phyloP scores from a whole-genome alignment of 2,888 invertebrate genomes.

The Malthinus flaveolus region DNA sequence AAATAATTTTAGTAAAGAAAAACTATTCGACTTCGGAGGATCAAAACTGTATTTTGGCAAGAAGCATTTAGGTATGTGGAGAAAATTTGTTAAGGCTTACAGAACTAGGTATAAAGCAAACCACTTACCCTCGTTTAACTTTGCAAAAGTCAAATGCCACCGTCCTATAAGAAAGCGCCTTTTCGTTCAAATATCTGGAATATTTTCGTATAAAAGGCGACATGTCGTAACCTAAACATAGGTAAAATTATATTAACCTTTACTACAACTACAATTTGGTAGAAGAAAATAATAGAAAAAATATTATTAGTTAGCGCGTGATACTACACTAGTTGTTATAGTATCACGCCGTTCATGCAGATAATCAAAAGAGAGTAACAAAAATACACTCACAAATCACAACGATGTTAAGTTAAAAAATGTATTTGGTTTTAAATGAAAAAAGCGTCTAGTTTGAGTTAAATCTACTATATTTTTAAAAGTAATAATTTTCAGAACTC shows the following conservation, averaged over 20 bases:
- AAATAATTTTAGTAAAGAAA: too few species aligned
- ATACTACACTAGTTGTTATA: too few species aligned
- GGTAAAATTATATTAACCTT: neutral
- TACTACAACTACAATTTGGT: neutral
- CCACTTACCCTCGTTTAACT: conserved; percentile 91
- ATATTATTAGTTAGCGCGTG: too few species aligned
- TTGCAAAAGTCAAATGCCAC: conserved; percentile 99
- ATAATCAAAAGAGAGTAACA: conserved; percentile 8
- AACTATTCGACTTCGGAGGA: too few species aligned
- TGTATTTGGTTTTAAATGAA: neutral
- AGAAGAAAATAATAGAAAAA: neutral
- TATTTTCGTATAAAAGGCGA: conserved; percentile 97
- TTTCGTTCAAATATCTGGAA: conserved; percentile 98
- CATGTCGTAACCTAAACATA: conserved; percentile 91
- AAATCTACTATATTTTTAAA: neutral
- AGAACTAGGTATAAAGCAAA: neutral
- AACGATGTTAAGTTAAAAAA: neutral
- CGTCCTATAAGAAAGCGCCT: conserved; percentile 96
- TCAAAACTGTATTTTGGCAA: too few species aligned
- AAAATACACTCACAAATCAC: neutral
- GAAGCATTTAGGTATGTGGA: too few species aligned
- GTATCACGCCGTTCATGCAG: neutral
- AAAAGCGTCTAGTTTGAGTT: neutral
- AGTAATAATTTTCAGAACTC: conserved; percentile 51
- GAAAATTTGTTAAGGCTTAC: too few species aligned